A percentile compares a stretch with the other conserved stretches of the same genome.
Evolutionary conservation across 2,113 vertebrate genomes (phyloP).

Genomic region (Zingel zingel): DNA sequence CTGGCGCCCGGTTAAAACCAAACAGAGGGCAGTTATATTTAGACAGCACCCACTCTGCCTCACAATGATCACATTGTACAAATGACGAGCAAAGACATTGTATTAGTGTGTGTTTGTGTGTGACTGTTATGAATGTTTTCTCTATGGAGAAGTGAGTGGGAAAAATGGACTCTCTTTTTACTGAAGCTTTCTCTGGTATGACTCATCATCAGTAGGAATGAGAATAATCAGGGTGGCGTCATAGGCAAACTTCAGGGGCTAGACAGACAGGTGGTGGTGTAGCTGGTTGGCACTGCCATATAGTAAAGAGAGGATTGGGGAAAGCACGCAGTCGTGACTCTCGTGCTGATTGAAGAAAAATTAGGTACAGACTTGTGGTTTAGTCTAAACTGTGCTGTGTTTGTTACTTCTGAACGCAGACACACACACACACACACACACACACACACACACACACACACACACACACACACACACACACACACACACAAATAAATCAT

Average conservation of each 20-base stretch:
- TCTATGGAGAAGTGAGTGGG: slow-evolving; percentile 43
- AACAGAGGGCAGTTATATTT: slow-evolving; percentile 45
- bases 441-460: too few relatives aligned
- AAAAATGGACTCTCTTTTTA: slow-evolving; percentile 34
- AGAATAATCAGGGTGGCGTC: slow-evolving; percentile 50
- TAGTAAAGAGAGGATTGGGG: slow-evolving; percentile 28
- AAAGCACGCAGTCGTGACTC: slow-evolving; percentile 27
- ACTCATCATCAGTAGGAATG: slow-evolving; percentile 58
- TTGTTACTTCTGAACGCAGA: not conserved
- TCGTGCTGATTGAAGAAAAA: slow-evolving; percentile 18
- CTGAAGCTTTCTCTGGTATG: slow-evolving; percentile 43
- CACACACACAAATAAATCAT: not conserved
- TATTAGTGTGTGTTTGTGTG: slow-evolving; percentile 25
- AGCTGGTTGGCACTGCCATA: slow-evolving; percentile 34
- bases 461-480: too few relatives aligned
- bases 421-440: too few relatives aligned
- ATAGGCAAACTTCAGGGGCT: slow-evolving; percentile 39
- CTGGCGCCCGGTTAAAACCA: slow-evolving; percentile 11
- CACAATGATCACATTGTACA: slow-evolving; percentile 34
- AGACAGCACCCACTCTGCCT: slow-evolving; percentile 13
- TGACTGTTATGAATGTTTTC: slow-evolving; percentile 41
- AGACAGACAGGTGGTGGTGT: slow-evolving; percentile 53
- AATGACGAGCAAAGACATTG: slow-evolving; percentile 21
- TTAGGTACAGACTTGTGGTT: slow-evolving; percentile 1
- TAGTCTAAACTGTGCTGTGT: not conserved